Base-by-base conservation (phyloP, 37 sponge, comb jelly and placozoan genomes). In the Ephydatia muelleri region DNA sequence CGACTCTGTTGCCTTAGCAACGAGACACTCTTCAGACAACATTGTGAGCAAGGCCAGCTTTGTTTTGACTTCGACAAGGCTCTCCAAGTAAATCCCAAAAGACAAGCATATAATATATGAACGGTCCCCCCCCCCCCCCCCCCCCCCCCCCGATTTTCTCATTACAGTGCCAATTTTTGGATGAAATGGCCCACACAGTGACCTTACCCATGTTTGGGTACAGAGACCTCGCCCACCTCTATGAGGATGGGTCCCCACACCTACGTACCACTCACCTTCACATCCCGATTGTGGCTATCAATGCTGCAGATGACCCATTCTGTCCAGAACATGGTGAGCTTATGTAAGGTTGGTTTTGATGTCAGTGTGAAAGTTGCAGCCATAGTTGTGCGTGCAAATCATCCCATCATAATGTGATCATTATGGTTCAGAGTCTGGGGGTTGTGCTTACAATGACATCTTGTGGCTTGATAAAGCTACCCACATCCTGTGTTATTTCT, bases 141-240 rank as follows among this genome's bases (percentile, higher is more conserved):
- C n/a, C n/a, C n/a, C n/a, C n/a, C n/a, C n/a, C n/a, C n/a, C n/a
- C n/a, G n/a, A n/a, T n/a, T n/a, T n/a, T n/a, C n/a, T n/a, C n/a
- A n/a, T 0, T 11, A 9, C 70, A 90, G 90, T 49, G 65, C 6
- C 0, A 37, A 25, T 31, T 3, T 48, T 25, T 86, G 5, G 48
- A 66, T 22, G 86, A 85, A 29, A 9, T 92, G 22, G 68, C 22
- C 19, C 26, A n/a, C 67, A 64, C n/a, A 13, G 32, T 80, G 22
- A 67, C 68, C 19, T 23, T 85, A 23, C 93, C 91, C n/a, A 89
- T 92, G 91, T 92, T 92, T 76, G 91, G 91, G 23, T 92, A 89
- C 71, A 73, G 49, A n/a, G 40, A 68, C 69, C 9, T 65, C 22
- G 80, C 85, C 13, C 82, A 84, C 26, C 40, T 82, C 28, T 64